Conservation (phyloP, 2,797 vertebrate species). For the Lophura swinhoii region DNA sequence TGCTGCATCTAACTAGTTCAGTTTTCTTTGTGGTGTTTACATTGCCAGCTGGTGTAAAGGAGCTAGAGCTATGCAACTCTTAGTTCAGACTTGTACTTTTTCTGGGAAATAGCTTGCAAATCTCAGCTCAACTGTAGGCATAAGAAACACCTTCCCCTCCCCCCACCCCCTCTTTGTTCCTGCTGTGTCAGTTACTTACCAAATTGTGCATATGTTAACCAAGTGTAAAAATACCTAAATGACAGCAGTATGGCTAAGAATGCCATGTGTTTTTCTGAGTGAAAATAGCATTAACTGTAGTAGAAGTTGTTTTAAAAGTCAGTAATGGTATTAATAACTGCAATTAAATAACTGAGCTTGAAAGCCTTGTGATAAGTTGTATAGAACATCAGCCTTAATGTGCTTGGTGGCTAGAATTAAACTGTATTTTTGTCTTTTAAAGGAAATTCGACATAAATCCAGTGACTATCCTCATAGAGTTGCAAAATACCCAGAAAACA, state of each 20-base stretch:
- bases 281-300: background rate
- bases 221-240: background rate
- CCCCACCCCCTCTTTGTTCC: background rate
- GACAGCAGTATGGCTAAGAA: background rate
- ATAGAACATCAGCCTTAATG: background rate
- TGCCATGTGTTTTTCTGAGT: accelerated
- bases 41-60: background rate
- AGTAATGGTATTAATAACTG: background rate
- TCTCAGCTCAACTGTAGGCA: background rate
- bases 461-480: conserved; percentile 92
- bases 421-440: conserved; percentile 62
- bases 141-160: background rate
- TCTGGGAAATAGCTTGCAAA: background rate
- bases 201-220: background rate
- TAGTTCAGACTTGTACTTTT: background rate
- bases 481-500: conserved; percentile 95
- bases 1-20: background rate
- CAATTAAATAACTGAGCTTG: background rate
- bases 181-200: background rate
- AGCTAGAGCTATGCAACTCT: background rate
- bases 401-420: conserved; percentile 50
- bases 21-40: background rate
- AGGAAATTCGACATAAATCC: conserved; percentile 96
- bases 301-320: background rate
- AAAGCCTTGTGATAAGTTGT: background rate